Evolutionary conservation across 2,888 invertebrate species (phyloP), one percentile per base, ranked within the genome.

Genomic region (Steinernema hermaphroditum): DNA sequence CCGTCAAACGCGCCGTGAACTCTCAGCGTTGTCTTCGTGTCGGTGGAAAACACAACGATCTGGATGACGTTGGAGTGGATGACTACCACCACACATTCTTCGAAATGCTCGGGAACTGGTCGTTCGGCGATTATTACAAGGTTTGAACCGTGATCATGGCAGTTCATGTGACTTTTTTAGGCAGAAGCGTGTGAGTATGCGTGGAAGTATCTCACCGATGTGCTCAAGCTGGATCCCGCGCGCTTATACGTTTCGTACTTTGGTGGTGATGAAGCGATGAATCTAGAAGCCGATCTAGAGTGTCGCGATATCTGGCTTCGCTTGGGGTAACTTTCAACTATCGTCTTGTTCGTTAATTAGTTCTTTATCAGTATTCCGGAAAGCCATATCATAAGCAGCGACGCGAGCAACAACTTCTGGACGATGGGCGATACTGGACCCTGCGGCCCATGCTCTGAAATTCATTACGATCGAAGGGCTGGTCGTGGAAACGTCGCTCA

Each of bases 21-120:
- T 93, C 94, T 2, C 98, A 99, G 88, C 99, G 99, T 88, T 99
- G 98, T 88, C 97, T 99, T 81, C 91, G 98, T 86, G 97, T 97
- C 80, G 80, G 80, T 41, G 98, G 98, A 68, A 99, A 99, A 89
- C 98, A 99, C 88, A 99, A 99, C 88, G 98, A 99, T 88, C 89
- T 98, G 75, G 98, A 99, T 89, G 97, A 98, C 90, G 98, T 98
- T 8, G 98, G 98, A 29, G 96, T 96, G 89, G 98, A 99, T 90
- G 94, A 96, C 1, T 98, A 98, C 86, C 98, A 99, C 90, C 98
- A 99, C 85, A 99, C 98, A 2, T 99, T 98, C 89, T 99, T 99
- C 89, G 98, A 99, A 90, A 99, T 99, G 98, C 91, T 99, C 90
- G 98, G 98, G 4, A 99, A 98, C 88, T 99, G 98, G 98, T 97